Percentiles rank a stretch among this genome's conserved stretches.
Evolutionary conservation across 2,888 invertebrate species (phyloP).

Genomic region (Nematopogon swammerdamellus): DNA sequence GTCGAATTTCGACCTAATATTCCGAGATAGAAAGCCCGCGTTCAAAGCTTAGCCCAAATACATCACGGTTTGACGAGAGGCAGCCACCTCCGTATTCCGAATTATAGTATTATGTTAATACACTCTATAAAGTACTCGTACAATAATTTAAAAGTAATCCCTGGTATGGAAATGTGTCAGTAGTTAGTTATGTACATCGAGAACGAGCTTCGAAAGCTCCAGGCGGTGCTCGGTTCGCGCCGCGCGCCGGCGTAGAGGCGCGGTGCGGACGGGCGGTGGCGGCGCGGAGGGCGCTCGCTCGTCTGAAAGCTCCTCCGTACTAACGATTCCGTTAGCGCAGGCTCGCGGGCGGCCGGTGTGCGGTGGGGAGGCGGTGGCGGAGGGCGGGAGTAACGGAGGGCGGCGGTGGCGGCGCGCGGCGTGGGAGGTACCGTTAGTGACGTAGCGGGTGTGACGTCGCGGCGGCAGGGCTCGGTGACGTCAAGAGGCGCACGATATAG

Average conservation of each 20-base stretch:
- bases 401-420: slow-evolving; percentile 37
- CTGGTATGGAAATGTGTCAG: too few species aligned
- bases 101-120: too few species aligned
- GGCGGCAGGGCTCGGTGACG: slow-evolving; percentile 33
- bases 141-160: too few species aligned
- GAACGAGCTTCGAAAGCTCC: background rate
- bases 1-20: too few species aligned
- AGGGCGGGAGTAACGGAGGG: too few species aligned
- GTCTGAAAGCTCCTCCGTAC: slow-evolving; percentile 47
- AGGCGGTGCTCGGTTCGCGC: slow-evolving; percentile 1
- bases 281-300: slow-evolving; percentile 21
- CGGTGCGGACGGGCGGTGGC: slow-evolving; percentile 18
- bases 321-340: slow-evolving; percentile 54
- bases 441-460: slow-evolving; percentile 45
- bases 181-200: too few species aligned
- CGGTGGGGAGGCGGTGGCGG: slow-evolving; percentile 28
- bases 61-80: too few species aligned
- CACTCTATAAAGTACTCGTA: too few species aligned
- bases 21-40: too few species aligned
- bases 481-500: slow-evolving; percentile 51
- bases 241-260: slow-evolving; percentile 15
- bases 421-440: slow-evolving; percentile 58
- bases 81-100: too few species aligned
- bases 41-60: too few species aligned
- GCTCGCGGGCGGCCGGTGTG: slow-evolving; percentile 34